phyloP scores from a whole-genome alignment of 2,888 invertebrate genomes.

The Lepidochrysops patricia region DNA sequence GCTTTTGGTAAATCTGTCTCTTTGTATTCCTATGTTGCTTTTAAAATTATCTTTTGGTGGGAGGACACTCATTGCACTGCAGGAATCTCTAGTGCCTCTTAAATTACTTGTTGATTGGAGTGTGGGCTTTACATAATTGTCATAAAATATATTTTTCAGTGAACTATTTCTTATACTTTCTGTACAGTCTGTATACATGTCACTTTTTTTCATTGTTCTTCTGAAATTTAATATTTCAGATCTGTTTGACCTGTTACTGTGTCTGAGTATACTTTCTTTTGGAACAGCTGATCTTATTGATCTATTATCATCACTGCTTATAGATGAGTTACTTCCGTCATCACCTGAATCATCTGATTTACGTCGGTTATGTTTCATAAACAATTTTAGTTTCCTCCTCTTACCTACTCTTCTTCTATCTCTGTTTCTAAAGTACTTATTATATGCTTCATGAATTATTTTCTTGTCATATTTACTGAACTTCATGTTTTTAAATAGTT shows the following conservation, averaged over 20 bases:
- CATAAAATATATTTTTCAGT: constrained; percentile 32
- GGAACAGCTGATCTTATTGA: constrained; percentile 35
- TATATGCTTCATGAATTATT: constrained; percentile 41
- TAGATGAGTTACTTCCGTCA: constrained; percentile 49
- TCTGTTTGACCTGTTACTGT: constrained; percentile 34
- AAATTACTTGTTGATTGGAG: background rate
- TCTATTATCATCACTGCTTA: constrained; percentile 49
- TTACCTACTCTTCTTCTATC: constrained; percentile 40
- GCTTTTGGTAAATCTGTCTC: constrained; percentile 44
- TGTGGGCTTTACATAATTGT: background rate
- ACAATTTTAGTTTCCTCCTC: constrained; percentile 36
- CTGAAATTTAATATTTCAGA: constrained; percentile 31
- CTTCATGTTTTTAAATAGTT: constrained; percentile 38
- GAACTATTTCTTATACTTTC: constrained; percentile 34
- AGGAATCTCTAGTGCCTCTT: constrained; percentile 16
- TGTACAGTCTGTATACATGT: constrained; percentile 35
- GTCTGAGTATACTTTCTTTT: constrained; percentile 29
- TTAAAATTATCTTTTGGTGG: constrained; percentile 11
- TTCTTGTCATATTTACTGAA: constrained; percentile 43
- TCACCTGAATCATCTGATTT: constrained; percentile 50
- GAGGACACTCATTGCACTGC: constrained; percentile 14
- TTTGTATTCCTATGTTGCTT: constrained; percentile 27
- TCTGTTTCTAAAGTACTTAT: constrained; percentile 35
- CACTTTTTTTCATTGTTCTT: constrained; percentile 31
- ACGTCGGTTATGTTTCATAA: constrained; percentile 34